phyloP scores from a whole-genome alignment of 2,888 invertebrate species.

The Cactoblastis cactorum region DNA sequence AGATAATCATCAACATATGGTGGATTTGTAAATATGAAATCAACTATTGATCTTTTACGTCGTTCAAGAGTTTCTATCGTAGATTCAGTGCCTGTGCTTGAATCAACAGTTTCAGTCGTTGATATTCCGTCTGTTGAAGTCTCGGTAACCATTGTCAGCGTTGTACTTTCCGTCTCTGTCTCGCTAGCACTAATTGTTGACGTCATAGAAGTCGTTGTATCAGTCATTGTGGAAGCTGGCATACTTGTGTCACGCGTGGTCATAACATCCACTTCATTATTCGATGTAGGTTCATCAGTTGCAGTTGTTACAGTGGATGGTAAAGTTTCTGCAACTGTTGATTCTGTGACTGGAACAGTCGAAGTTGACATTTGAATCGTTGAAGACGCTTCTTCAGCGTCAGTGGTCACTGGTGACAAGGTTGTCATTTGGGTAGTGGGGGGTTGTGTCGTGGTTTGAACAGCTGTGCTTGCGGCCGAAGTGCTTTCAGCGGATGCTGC shows the following conservation, averaged over 20 bases:
- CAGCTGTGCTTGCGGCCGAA: slow-evolving; percentile 14
- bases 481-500: slow-evolving; percentile 45
- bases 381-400: slow-evolving; percentile 17
- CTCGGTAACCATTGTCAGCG: slow-evolving; percentile 9
- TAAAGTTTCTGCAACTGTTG: slow-evolving; percentile 28
- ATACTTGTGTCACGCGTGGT: slow-evolving; percentile 21
- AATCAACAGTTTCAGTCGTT: slow-evolving; percentile 23
- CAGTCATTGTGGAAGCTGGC: slow-evolving; percentile 17
- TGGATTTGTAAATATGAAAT: slow-evolving; percentile 63
- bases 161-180: slow-evolving; percentile 16
- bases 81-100: slow-evolving; percentile 32
- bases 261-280: slow-evolving; percentile 37
- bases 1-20: slow-evolving; percentile 60
- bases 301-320: slow-evolving; percentile 31
- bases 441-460: slow-evolving; percentile 16
- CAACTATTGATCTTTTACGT: slow-evolving; percentile 63
- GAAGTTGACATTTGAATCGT: slow-evolving; percentile 20
- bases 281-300: slow-evolving; percentile 37
- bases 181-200: slow-evolving; percentile 13
- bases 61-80: slow-evolving; percentile 55
- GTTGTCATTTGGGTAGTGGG: slow-evolving; percentile 21
- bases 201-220: slow-evolving; percentile 25
- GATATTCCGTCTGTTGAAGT: slow-evolving; percentile 15
- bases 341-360: slow-evolving; percentile 23
- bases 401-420: slow-evolving; percentile 23